A percentile compares a stretch with the other conserved stretches of the same genome.
Evolutionary conservation across 2,888 invertebrate genomes (phyloP).

Genomic region (Ennomos erosarius): DNA sequence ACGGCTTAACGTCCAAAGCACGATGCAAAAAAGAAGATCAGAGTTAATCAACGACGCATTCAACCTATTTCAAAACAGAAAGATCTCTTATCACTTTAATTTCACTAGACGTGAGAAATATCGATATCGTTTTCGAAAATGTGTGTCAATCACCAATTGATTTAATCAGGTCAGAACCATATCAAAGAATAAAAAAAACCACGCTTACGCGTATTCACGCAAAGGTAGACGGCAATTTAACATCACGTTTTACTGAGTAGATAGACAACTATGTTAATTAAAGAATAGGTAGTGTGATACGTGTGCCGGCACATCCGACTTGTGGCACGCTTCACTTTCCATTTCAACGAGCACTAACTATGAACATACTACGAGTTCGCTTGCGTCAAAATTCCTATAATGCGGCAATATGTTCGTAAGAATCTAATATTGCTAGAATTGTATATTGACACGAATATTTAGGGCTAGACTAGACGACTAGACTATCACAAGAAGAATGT

Average conservation of each 20-base stretch:
- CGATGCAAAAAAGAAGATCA: no score
- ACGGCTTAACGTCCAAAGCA: no score
- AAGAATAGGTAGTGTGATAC: conserved; percentile 39
- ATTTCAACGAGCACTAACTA: conserved; percentile 52
- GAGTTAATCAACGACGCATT: no score
- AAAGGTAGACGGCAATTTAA: conserved; percentile 6
- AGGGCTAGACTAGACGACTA: conserved; percentile 6
- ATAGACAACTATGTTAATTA: conserved; percentile 33
- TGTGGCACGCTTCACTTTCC: conserved; percentile 59
- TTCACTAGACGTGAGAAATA: no score
- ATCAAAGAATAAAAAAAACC: background rate
- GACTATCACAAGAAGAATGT: conserved; percentile 14
- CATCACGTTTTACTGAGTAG: conserved; percentile 21
- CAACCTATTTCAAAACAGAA: no score
- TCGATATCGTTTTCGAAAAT: conserved; percentile 1
- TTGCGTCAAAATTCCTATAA: conserved; percentile 43
- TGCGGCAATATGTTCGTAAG: conserved; percentile 21
- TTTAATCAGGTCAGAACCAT: conserved; percentile 10
- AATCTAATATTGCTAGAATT: conserved; percentile 24
- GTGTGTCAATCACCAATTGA: conserved; percentile 7
- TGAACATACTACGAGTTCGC: conserved; percentile 19
- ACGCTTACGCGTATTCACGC: conserved; percentile 4
- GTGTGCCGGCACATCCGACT: conserved; percentile 34
- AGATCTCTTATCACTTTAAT: no score
- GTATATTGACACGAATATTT: conserved; percentile 27